Base-by-base conservation (phyloP, 2,888 invertebrate genomes). In the Agrochola circellaris region DNA sequence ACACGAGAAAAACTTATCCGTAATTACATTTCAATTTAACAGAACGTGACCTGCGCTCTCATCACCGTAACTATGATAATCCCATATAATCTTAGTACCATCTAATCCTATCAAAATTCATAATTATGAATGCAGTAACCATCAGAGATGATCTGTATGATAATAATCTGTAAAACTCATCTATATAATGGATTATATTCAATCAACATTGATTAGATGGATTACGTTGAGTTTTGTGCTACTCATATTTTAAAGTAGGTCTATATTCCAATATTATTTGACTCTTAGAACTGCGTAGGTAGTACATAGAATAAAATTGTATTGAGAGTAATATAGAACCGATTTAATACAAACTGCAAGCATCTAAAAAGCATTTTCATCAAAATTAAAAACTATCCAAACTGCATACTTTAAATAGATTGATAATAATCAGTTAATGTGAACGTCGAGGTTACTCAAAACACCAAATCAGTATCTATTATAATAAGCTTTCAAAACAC, bases 61-160 rank as follows among this genome's bases (percentile, higher is more conserved):
- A 70, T 30, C 64, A 60, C 11, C 2, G 23, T 34, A 23, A 15
- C 67, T 30, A 60, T 48, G 48, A 74, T 74, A 34, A 79, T 64
- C 51, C 5, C 23, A 54, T 60, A 38, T 38, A 74, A 69, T 68
- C 58, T 69, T 17, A 26, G 20, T 54, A 65, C 11, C 42, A 42
- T 38, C n/a, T 61, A 66, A 42, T 15, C 34, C 34, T 9, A 60
- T 60, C 60, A 79, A 66, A 78, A 61, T 72, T 17, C 15, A 48
- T 54, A 48, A 61, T 81, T 61, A 84, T 58, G 45, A 75, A 67
- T 54, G 73, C 38, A 70, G 26, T n/a, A 42, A 60, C n/a, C 70
- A 73, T 83, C 70, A 81, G 51, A 83, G 61, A 70, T 60, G 77
- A 61, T 81, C 51, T 61, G 61, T 54, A 45, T 58, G 74, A 30